Percentiles rank a stretch among this genome's conserved stretches.
These are phyloP conservation scores for Cyanocitta stelleri DNA, from an alignment of 2,113 vertebrate genomes.

Conservation along the genomic window DNA sequence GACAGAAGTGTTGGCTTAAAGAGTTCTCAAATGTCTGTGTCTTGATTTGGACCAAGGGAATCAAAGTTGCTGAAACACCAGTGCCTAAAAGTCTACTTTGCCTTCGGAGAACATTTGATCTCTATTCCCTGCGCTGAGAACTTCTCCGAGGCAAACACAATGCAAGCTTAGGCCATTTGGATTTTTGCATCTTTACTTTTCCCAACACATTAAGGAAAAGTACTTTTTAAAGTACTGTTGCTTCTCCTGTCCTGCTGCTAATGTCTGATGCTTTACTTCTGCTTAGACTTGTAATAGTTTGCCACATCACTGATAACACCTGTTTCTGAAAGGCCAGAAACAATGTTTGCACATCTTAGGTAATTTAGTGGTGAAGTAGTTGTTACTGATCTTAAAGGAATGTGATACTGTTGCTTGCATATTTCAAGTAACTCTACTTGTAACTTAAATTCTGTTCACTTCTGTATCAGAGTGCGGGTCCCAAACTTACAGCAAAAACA, in stretches of 20 bases:
- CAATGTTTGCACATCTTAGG: background rate
- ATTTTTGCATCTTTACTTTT: background rate
- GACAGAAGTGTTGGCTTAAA: background rate
- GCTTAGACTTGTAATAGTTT: background rate
- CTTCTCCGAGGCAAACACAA: background rate
- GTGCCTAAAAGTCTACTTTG: background rate
- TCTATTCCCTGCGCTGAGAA: background rate
- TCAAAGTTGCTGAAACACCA: background rate
- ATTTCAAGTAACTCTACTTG: background rate
- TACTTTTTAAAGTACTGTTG: background rate
- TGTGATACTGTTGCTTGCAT: background rate
- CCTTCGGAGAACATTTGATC: background rate
- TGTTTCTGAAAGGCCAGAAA: background rate
- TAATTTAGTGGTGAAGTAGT: background rate
- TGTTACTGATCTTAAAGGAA: background rate
- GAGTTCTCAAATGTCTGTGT: background rate
- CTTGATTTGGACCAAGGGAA: background rate
- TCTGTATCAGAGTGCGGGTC: conserved; percentile 77
- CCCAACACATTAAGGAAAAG: background rate
- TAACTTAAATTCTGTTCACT: background rate
- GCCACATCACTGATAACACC: background rate
- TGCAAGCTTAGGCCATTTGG: background rate
- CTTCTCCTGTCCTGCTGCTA: background rate
- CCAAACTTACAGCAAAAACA: conserved; percentile 82
- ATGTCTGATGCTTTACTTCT: background rate